Base-by-base conservation (phyloP, 2,888 invertebrate species). In the Drosophila tanythrix region DNA sequence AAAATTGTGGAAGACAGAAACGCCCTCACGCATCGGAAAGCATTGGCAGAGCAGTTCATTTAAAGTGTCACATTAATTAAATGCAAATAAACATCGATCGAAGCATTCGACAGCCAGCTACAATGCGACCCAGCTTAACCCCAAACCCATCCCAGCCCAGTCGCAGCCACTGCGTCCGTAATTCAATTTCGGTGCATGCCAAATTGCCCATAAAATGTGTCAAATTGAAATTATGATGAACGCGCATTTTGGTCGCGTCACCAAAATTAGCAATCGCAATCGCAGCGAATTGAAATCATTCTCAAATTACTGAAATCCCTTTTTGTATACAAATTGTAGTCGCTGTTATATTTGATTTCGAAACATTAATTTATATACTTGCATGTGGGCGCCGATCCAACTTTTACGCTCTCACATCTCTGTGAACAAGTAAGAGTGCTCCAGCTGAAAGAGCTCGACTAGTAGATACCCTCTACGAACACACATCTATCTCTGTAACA, bases 61-160 rank as follows among this genome's bases (percentile, higher is more conserved):
- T 86, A 70, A 83, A 80, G 88, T 86, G 89, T 76, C 89, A 83
- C 79, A 88, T 79, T 86, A 89, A 88, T 86, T 86, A 88, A 86
- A 88, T 83, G 83, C 83, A 86, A 83, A 86, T 81, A 88, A 88
- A 74, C 76, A 79, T 76, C 80, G 84, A 84, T 43, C 43, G 21
- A 11, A 43, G 13, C 21, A 21, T 46, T 21, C 13, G 6, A 7
- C 43, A 46, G 7, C 25, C 25, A 15, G 21, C 15, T 15, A 7
- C 21, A 46, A 46, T 7, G 3, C 11, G 10, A 2, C 5, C 33
- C 27, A 18, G 11, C 15, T 4, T 21, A 21, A 38, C 38, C 21
- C 27, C 64, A 63, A 13, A 1, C 43, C 21, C 38, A n/a, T 11
- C 13, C 2, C 6, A 13, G 11, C 57, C 35, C 35, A 36, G n/a